These are phyloP conservation scores for Calephelis virginiensis DNA, from an alignment of 1,140 invertebrate genomes.

Conservation along the genomic window DNA sequence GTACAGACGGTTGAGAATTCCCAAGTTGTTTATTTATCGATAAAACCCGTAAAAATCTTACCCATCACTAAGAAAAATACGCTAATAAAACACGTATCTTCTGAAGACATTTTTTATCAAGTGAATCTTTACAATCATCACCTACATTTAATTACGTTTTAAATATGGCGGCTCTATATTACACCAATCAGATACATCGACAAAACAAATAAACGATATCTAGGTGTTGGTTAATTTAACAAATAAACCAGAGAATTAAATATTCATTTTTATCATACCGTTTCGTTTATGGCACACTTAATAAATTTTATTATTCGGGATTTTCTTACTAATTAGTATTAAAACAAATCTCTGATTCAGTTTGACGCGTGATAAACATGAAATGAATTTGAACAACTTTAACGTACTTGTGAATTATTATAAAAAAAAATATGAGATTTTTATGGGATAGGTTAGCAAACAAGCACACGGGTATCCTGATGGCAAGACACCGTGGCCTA, in stretches of 20 bases:
- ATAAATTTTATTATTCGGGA: background rate
- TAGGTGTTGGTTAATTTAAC: constrained; percentile 22
- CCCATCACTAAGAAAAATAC: too few relatives aligned
- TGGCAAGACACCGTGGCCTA: too few relatives aligned
- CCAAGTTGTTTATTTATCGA: too few relatives aligned
- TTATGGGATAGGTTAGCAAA: too few relatives aligned
- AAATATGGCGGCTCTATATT: constrained; percentile 12
- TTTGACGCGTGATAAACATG: background rate
- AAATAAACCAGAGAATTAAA: constrained; percentile 27
- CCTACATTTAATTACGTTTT: constrained; percentile 10
- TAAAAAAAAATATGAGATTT: too few relatives aligned
- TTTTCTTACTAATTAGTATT: constrained; percentile 3
- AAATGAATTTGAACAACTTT: too few relatives aligned
- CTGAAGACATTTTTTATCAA: background rate
- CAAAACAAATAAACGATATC: constrained; percentile 16
- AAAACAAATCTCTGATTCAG: background rate
- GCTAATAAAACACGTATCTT: background rate
- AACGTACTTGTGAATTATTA: too few relatives aligned
- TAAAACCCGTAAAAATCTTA: too few relatives aligned
- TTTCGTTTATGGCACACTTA: background rate
- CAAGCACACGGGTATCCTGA: too few relatives aligned
- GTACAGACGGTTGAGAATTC: too few relatives aligned
- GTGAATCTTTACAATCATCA: constrained; percentile 3
- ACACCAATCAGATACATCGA: constrained; percentile 25
- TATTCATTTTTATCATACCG: constrained; percentile 8